Conservation (phyloP, 1,140 invertebrate genomes). For the Drosophila murphyi region DNA sequence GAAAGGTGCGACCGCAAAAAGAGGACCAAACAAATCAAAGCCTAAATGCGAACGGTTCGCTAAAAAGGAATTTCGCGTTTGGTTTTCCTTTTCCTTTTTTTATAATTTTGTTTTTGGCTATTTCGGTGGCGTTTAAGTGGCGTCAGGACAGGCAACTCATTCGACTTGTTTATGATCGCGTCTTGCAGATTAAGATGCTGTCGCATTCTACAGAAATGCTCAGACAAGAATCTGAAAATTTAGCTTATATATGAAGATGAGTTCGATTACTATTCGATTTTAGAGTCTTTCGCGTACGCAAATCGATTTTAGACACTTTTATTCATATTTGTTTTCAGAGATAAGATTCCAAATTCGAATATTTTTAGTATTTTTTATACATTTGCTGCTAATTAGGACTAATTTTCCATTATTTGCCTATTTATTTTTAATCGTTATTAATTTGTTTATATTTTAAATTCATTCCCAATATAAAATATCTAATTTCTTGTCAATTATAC, state of each 20-base stretch:
- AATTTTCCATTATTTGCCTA: too few species aligned
- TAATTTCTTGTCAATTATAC: conserved; percentile 1
- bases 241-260: neutral
- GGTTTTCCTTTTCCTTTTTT: too few species aligned
- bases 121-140: conserved; percentile 72
- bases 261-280: neutral
- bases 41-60: conserved; percentile 23
- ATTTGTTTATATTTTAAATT: neutral
- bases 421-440: neutral
- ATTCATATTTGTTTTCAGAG: too few species aligned
- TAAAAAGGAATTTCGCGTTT: conserved; percentile 54
- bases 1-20: conserved; percentile 2
- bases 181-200: conserved; percentile 33
- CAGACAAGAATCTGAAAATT: neutral
- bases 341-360: too few species aligned
- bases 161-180: conserved; percentile 56
- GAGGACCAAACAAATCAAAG: conserved; percentile 1
- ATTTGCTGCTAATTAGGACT: neutral
- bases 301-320: neutral
- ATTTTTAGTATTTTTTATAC: too few species aligned
- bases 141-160: conserved; percentile 43
- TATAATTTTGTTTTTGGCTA: conserved; percentile 29
- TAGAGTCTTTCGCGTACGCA: neutral
- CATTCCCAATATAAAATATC: neutral
- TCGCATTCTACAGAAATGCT: conserved; percentile 10